Base-by-base conservation (phyloP, 2,888 invertebrate genomes). In the Ochropleura plecta region DNA sequence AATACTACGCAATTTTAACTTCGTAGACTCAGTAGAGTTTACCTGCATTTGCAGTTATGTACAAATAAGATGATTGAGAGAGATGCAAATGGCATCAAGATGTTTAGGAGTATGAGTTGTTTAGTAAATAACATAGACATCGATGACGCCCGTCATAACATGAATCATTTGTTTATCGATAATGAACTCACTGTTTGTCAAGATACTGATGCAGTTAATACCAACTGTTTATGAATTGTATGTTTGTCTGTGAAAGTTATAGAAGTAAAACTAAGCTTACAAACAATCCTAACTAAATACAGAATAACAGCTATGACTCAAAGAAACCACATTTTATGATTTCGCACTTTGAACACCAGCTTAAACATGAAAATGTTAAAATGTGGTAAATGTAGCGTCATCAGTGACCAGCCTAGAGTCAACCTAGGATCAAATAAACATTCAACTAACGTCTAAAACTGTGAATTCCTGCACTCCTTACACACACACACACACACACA, bases 1-100 rank as follows among this genome's bases (percentile, higher is more conserved):
- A 64, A 78, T 57, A 78, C 51, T 16, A 44, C 40, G 53, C 55
- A 60, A 55, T 73, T 82, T 68, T 68, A 73, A 83, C 40, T 67
- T 66, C 40, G 20, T 66, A 62, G 42, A 49, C 48, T 48, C 16
- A 0, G 20, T 59, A 8, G 12, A 55, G 30, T 30, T 14, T n/a
- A 63, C 20, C 49, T 20, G 16, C 18, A 9, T 49, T 51, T 67
- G 66, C 67, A 40, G 44, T 40, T 40, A 20, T 16, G 44, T 20
- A 18, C 63, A 30, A n/a, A 63, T 63, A 49, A 10, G 18, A 6
- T 16, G 40, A 44, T 46, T 20, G 8, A 49, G 18, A 53, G 16
- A 30, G 14, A 30, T 18, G 18, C 69, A 48, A 44, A 12, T 44
- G 4, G n/a, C 12, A 44, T 62, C n/a, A 62, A 62, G 12, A 14